Evolutionary conservation across 2,888 invertebrate genomes (phyloP).

Genomic region (Gastracanthus pulcherrimus): DNA sequence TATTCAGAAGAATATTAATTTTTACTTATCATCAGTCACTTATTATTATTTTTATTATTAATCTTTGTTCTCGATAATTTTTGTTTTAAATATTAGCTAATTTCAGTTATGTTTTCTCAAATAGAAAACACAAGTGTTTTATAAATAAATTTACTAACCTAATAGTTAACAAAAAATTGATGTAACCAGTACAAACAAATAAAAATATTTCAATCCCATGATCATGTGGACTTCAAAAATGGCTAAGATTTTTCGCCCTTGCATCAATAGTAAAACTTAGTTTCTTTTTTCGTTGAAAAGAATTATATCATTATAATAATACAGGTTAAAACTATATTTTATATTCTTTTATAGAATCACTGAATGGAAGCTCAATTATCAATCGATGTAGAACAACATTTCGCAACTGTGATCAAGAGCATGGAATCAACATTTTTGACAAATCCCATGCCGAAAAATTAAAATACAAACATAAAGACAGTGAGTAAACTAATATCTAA

Average conservation of each 20-base stretch:
- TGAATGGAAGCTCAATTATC: background rate
- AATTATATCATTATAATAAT: background rate
- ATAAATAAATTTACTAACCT: too few relatives aligned
- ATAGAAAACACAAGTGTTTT: too few relatives aligned
- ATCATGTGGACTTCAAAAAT: background rate
- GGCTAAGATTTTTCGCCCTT: background rate
- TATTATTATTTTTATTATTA: too few relatives aligned
- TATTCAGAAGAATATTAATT: too few relatives aligned
- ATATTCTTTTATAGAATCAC: background rate
- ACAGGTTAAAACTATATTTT: too few relatives aligned
- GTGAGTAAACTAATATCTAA: background rate
- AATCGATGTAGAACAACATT: slow-evolving; percentile 2
- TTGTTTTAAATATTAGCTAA: too few relatives aligned
- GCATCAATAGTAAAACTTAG: background rate
- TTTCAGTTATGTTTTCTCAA: too few relatives aligned
- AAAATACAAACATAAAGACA: slow-evolving; percentile 33
- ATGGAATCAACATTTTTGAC: slow-evolving; percentile 7
- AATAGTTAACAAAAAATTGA: background rate
- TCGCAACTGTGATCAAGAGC: background rate
- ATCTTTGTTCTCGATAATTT: too few relatives aligned
- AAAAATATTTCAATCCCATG: too few relatives aligned
- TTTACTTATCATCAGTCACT: too few relatives aligned
- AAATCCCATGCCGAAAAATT: slow-evolving; percentile 13
- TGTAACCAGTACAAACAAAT: background rate
- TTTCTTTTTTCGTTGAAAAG: background rate